Evolutionary conservation across 2,113 vertebrate species (phyloP).

Genomic region (Piaya cayana): DNA sequence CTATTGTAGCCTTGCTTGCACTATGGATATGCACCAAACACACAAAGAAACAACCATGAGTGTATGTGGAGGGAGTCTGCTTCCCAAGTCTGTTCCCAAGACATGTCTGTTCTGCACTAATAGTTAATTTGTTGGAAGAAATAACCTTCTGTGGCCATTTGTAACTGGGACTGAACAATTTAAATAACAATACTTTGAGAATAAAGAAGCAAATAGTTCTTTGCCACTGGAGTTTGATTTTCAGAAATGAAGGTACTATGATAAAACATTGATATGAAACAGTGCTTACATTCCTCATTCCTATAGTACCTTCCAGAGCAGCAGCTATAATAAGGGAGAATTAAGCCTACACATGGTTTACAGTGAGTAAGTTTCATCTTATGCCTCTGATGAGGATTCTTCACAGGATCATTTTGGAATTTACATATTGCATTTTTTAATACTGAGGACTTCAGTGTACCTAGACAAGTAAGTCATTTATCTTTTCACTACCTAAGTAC

Average conservation of each 20-base stretch:
- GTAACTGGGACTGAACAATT: neutral
- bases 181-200: neutral
- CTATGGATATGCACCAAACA: neutral
- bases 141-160: neutral
- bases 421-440: neutral
- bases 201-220: neutral
- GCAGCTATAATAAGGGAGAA: neutral
- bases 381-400: neutral
- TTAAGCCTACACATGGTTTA: neutral
- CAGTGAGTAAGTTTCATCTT: neutral
- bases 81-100: rapidly evolving
- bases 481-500: neutral
- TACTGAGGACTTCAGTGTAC: neutral
- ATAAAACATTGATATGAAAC: neutral
- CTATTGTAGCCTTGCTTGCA: neutral
- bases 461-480: neutral
- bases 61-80: neutral
- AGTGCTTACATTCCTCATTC: rapidly evolving
- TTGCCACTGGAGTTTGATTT: neutral
- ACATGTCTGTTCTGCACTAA: neutral
- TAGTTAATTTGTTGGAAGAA: neutral
- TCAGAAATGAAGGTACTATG: neutral
- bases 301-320: neutral
- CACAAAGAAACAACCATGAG: neutral
- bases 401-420: neutral